Base-by-base conservation (phyloP, 1,140 invertebrate species). In the Atta texana region DNA sequence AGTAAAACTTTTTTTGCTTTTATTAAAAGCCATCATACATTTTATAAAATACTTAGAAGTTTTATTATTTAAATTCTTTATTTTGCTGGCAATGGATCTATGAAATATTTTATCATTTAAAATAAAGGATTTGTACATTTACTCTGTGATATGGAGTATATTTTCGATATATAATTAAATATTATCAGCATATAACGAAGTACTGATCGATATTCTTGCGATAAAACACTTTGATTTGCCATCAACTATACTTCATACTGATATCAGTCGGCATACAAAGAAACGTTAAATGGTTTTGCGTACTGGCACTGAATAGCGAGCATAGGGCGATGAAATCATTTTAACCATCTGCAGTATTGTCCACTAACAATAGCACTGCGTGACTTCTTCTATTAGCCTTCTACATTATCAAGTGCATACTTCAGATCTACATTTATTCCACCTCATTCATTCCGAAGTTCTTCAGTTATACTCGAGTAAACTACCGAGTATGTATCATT, bases 311-410 rank as follows among this genome's bases (percentile, higher is more conserved):
- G 64, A 71, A 44, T 31, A 61, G 10, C 28, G 53, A 82, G 34
- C 18, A 21, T 21, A 82, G 68, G 12, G 55, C 57, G 69, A 87
- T 63, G 31, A 68, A 61, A 80, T 76, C 49, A 63, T 64, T 87
- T 92, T 87, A 88, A 86, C 91, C 92, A 92, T 92, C 92, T 93
- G 92, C 34, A 74, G 87, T 81, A 89, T 92, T 92, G 90, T 93
- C 87, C 68, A 57, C 59, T 75, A 87, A 94, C 93, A 95, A 95
- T 94, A 90, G 92, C 93, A 89, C 94, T 69, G 91, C 94, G 91
- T 91, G 94, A 94, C 92, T 94, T 93, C 91, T 93, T 93, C 89
- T 93, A 95, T 94, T 95, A 95, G 94, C 91, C 90, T 87, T 92
- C 88, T 93, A 91, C 34, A 89, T 94, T 92, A 87, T 78, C 82